Evolutionary conservation across 1,140 invertebrate species (phyloP).

Genomic region (Saccostrea glomerata): DNA sequence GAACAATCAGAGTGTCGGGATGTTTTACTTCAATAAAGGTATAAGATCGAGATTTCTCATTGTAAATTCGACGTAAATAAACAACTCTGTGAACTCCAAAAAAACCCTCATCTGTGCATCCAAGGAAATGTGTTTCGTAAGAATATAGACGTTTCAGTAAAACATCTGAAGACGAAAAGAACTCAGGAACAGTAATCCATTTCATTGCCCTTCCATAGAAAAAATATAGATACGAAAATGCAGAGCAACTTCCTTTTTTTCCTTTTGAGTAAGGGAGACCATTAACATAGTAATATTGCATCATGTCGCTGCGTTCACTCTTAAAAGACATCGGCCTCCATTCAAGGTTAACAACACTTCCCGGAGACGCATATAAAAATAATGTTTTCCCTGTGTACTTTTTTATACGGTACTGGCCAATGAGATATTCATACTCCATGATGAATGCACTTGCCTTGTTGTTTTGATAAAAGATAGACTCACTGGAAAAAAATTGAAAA

Average conservation of each 20-base stretch:
- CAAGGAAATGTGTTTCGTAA: neutral
- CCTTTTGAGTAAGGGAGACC: neutral
- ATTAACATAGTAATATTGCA: conserved; percentile 1
- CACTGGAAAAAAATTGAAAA: neutral
- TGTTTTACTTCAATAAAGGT: neutral
- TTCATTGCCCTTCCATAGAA: neutral
- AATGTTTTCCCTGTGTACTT: neutral
- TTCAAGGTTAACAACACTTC: neutral
- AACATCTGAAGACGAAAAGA: neutral
- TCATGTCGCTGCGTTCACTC: neutral
- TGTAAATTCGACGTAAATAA: neutral
- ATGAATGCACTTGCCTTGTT: neutral
- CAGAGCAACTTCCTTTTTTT: neutral
- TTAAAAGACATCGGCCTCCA: neutral
- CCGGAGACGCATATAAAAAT: neutral
- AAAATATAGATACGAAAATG: neutral
- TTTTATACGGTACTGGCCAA: neutral
- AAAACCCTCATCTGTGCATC: neutral
- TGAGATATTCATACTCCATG: neutral
- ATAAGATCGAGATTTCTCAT: neutral
- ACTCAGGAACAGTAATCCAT: neutral
- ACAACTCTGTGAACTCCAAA: neutral
- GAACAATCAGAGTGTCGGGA: neutral
- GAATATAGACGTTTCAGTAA: neutral
- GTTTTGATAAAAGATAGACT: neutral